Percentiles rank a stretch among this genome's conserved stretches.
These are phyloP conservation scores for Campoletis sonorensis DNA, from an alignment of 1,140 invertebrate species.

Conservation along the genomic window DNA sequence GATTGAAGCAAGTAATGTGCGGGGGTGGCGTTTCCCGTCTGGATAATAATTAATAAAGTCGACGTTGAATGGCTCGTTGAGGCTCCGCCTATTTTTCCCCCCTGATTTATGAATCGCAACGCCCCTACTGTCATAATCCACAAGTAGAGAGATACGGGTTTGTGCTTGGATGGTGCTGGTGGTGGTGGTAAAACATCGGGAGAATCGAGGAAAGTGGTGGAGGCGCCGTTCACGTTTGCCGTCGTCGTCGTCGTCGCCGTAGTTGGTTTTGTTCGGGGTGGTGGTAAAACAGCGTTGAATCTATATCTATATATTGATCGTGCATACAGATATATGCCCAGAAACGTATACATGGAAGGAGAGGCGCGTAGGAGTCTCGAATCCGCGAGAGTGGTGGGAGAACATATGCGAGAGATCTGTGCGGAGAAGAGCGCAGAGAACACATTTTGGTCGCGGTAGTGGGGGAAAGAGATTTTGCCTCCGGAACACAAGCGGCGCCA, in stretches of 20 bases:
- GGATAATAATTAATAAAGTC: constrained; percentile 76
- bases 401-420: background rate
- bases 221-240: constrained; percentile 23
- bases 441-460: constrained; percentile 38
- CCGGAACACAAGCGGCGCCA: constrained; percentile 48
- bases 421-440: constrained; percentile 1
- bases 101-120: constrained; percentile 76
- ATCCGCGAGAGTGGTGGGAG: constrained; percentile 38
- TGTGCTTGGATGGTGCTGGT: background rate
- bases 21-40: constrained; percentile 49
- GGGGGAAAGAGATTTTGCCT: constrained; percentile 44
- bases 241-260: background rate
- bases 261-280: background rate
- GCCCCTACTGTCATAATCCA: constrained; percentile 75
- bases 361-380: constrained; percentile 16
- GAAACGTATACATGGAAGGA: background rate
- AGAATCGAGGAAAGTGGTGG: constrained; percentile 47
- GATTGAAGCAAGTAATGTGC: background rate
- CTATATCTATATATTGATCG: background rate
- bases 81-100: constrained; percentile 67
- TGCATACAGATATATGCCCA: background rate
- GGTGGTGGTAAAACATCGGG: constrained; percentile 35
- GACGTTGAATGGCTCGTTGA: constrained; percentile 72
- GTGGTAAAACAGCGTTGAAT: constrained; percentile 19
- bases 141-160: constrained; percentile 46